Conservation (phyloP, 2,888 invertebrate species). For the Scaptomyza tumidula region DNA sequence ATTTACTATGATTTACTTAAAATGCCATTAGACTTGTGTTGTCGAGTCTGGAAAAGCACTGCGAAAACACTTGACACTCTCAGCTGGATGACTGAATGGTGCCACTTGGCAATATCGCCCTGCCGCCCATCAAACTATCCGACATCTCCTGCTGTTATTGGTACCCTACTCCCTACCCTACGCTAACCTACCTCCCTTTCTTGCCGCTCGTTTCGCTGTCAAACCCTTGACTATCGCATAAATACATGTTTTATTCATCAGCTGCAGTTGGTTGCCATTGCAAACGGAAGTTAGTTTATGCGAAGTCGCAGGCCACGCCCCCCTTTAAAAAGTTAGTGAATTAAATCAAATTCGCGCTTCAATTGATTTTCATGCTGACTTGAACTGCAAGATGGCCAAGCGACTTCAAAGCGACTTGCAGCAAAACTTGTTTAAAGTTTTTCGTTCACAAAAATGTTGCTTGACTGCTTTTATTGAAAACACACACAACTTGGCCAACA, state of each 20-base stretch:
- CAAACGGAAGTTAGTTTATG: slow-evolving; percentile 66
- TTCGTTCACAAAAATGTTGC: slow-evolving; percentile 42
- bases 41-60: slow-evolving; percentile 37
- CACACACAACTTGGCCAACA: slow-evolving; percentile 32
- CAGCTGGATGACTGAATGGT: slow-evolving; percentile 57
- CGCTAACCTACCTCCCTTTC: neutral
- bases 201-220: slow-evolving; percentile 1
- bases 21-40: slow-evolving; percentile 68
- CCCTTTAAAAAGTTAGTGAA: slow-evolving; percentile 57
- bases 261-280: slow-evolving; percentile 63
- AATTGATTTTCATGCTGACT: slow-evolving; percentile 68
- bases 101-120: slow-evolving; percentile 30
- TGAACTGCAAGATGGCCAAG: slow-evolving; percentile 16
- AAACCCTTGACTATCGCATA: slow-evolving; percentile 55
- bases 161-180: no score
- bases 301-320: slow-evolving; percentile 58
- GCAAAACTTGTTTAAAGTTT: slow-evolving; percentile 50
- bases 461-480: slow-evolving; percentile 62
- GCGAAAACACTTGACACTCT: slow-evolving; percentile 60
- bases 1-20: slow-evolving; percentile 61
- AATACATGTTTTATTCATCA: slow-evolving; percentile 74
- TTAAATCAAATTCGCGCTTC: slow-evolving; percentile 73
- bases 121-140: slow-evolving; percentile 14
- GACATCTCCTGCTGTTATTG: slow-evolving; percentile 2
- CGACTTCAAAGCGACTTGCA: slow-evolving; percentile 29